Evolutionary conservation across 2,113 vertebrate species (phyloP).

Genomic region (Cochlearius cochlearius): DNA sequence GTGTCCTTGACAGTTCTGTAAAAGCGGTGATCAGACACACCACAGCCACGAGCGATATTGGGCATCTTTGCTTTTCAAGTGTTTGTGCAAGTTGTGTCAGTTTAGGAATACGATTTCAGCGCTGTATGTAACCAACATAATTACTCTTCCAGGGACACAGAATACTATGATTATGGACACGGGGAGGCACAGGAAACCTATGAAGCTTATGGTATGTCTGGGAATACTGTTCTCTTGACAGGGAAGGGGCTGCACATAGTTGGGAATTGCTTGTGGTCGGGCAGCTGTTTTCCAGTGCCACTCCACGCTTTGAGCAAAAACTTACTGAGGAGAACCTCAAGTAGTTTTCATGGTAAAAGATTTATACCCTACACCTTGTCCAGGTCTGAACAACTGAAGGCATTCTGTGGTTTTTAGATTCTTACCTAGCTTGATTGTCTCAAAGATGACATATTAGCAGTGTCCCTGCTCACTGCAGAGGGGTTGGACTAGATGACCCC

Average conservation of each 20-base stretch:
- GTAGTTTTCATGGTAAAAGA: neutral
- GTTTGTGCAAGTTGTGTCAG: neutral
- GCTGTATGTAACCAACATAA: neutral
- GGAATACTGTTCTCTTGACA: neutral
- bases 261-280: neutral
- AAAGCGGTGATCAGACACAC: neutral
- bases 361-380: neutral
- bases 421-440: neutral
- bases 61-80: neutral
- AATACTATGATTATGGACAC: constrained; percentile 98
- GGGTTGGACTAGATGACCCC: no score
- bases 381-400: neutral
- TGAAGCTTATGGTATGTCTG: constrained; percentile 88
- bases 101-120: neutral
- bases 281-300: neutral
- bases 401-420: neutral
- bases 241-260: neutral
- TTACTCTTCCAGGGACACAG: constrained; percentile 85
- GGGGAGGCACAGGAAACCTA: constrained; percentile 93
- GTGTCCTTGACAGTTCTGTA: neutral
- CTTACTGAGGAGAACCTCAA: neutral
- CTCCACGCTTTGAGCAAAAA: neutral
- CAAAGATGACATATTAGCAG: neutral
- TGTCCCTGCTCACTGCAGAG: no score
- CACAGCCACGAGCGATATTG: neutral